These are phyloP conservation scores for Phenganax subtilis DNA, from an alignment of 92 coral and sea anemone species.

Conservation along the genomic window DNA sequence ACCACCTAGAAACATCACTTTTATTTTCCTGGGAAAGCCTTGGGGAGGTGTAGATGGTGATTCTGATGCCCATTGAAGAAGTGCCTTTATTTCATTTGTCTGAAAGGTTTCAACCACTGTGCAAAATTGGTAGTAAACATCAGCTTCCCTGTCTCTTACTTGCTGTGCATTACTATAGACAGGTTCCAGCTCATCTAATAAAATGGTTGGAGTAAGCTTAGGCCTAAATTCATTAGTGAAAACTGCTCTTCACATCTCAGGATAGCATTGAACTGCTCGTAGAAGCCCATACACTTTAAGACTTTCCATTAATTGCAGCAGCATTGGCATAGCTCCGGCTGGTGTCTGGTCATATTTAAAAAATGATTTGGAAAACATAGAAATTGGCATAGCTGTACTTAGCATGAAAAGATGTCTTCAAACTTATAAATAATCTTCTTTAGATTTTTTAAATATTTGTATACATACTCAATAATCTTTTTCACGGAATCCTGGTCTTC, in stretches of 20 bases:
- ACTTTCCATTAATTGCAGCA: conserved; percentile 48
- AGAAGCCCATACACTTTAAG: conserved; percentile 54
- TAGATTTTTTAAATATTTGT: too few relatives aligned
- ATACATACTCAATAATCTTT: conserved; percentile 18
- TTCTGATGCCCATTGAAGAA: conserved; percentile 52
- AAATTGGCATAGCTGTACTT: background rate
- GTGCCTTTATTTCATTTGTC: conserved; percentile 37
- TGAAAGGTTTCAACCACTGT: conserved; percentile 41
- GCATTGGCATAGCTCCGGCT: conserved; percentile 40
- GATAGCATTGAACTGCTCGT: conserved; percentile 37
- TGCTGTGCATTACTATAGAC: conserved; percentile 45
- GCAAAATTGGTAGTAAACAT: conserved; percentile 46
- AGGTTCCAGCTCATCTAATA: conserved; percentile 44
- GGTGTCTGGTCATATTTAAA: conserved; percentile 54
- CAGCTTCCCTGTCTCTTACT: conserved; percentile 43
- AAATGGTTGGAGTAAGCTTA: conserved; percentile 42
- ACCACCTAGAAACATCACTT: conserved; percentile 45
- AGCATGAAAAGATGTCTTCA: background rate
- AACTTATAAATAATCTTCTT: too few relatives aligned
- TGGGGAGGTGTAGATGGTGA: conserved; percentile 47
- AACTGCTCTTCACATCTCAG: conserved; percentile 48
- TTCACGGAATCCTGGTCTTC: conserved; percentile 39
- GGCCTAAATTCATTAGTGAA: conserved; percentile 40
- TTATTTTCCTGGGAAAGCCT: conserved; percentile 48
- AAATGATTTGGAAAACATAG: conserved; percentile 49